Evolutionary conservation across 2,888 invertebrate species (phyloP).

Genomic region (Chalcis sispes): DNA sequence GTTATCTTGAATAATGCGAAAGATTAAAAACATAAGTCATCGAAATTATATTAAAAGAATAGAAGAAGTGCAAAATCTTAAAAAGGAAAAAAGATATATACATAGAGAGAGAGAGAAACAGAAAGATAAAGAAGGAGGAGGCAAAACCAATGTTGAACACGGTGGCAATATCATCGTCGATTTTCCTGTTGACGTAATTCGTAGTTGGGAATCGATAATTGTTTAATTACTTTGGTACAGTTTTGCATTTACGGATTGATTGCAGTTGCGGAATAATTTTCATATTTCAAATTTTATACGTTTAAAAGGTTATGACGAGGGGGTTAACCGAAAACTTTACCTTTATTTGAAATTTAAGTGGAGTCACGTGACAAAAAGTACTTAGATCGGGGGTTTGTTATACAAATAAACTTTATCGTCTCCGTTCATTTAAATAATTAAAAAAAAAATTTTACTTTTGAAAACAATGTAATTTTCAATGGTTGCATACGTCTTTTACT

Average conservation of each 20-base stretch:
- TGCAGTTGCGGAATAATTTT: constrained; percentile 35
- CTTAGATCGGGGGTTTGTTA: background rate
- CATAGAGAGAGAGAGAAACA: background rate
- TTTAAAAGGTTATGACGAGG: too few species aligned
- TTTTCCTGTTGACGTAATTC: constrained; percentile 41
- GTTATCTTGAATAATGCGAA: constrained; percentile 45
- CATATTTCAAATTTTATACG: constrained; percentile 48
- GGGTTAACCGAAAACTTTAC: constrained; percentile 17
- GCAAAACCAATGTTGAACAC: background rate
- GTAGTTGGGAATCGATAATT: constrained; percentile 42
- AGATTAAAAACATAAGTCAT: constrained; percentile 42
- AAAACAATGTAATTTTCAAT: too few species aligned
- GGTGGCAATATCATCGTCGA: constrained; percentile 24
- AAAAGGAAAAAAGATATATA: background rate
- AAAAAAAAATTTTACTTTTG: too few species aligned
- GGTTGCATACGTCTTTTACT: too few species aligned
- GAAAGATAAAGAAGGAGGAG: background rate
- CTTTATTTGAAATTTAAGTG: constrained; percentile 23
- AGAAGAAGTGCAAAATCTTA: background rate
- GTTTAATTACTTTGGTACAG: constrained; percentile 53
- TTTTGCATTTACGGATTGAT: constrained; percentile 30
- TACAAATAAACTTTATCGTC: background rate
- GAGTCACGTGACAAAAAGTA: background rate
- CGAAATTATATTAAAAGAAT: constrained; percentile 30
- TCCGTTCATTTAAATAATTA: too few species aligned